Base-by-base conservation (phyloP, 2,797 vertebrate genomes). In the Miichthys miiuy region DNA sequence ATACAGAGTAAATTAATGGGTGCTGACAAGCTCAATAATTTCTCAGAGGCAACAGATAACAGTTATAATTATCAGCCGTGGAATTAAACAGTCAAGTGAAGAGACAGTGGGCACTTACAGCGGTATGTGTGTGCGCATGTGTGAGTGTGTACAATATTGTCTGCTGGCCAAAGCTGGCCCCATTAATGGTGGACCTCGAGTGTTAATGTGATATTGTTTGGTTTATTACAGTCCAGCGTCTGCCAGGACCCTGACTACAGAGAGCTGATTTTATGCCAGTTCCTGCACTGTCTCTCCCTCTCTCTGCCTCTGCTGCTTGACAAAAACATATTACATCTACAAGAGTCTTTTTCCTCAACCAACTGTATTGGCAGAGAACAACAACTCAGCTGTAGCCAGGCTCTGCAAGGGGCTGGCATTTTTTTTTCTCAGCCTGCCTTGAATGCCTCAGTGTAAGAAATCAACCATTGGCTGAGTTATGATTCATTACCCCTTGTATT, bases 151-250 rank as follows among this genome's bases (percentile, higher is more conserved):
- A 73, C 7, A 55, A 51, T 77, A 68, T 69, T 1, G 46, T 80
- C 67, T 82, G 65, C 71, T 73, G 72, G 83, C 81, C 72, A 85
- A 66, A 72, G 76, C 65, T n/a, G 23, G 72, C 72, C 54, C 75
- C 78, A 80, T 91, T 91, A 91, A 78, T 80, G 57, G 56, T 3
- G 12, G 85, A 89, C 82, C 76, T 82, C 47, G 65, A 72, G 80
- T 81, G 84, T 84, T 91, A 92, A 93, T 93, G 87, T 87, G 87
- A 91, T 86, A 91, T 87, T 90, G 86, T 91, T 92, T 88, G 69
- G 76, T 90, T 92, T 92, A 92, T 90, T 90, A 84, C 56, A 73
- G 72, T 62, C 79, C 75, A 7, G 55, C 66, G 79, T 84, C 76
- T 86, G 87, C 84, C 81, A 90, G 79, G 67, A 75, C 62, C 25